Base-by-base conservation (phyloP, 2,797 vertebrate species). In the Borostomias antarcticus region DNA sequence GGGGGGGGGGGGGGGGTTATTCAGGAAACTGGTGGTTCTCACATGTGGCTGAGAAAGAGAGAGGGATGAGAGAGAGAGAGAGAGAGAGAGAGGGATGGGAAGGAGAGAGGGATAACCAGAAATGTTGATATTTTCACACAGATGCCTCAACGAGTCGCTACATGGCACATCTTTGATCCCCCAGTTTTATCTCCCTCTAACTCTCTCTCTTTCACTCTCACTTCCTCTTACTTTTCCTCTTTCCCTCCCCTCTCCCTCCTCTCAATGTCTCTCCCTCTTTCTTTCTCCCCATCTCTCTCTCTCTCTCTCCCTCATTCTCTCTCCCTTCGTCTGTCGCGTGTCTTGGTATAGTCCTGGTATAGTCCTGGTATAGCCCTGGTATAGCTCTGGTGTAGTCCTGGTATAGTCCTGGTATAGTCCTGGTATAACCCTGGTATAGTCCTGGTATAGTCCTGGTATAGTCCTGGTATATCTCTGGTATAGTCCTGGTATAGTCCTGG, bases 321-420 rank as follows among this genome's bases (percentile, higher is more conserved):
- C 56, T 69, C 69, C 53, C 56, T 59, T 70, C 58, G 77, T 29
- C 66, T 81, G 64, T 70, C 67, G 61, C 37, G 62, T 73, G 57
- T 30, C 10, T 2, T 19, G 21, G 45, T 70, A 63, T 43, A 74
- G 73, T 76, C 82, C 73, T 78, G n/a, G n/a, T n/a, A n/a, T n/a
- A 88, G 86, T 15, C 79, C 64, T 78, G 64, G 78, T 70, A 77
- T 73, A 86, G 82, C n/a, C n/a, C n/a, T n/a, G n/a, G n/a, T n/a
- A n/a, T n/a, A n/a, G n/a, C n/a, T n/a, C n/a, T n/a, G n/a, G n/a
- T n/a, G n/a, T n/a, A 88, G 86, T 15, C 79, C 64, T 78, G 64
- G 78, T 70, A 77, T 73, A 86, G 82, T 77, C n/a, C n/a, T n/a
- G n/a, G n/a, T n/a, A n/a, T n/a, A n/a, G n/a, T n/a, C n/a, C n/a